Conservation (phyloP, 2,113 vertebrate species). For the Callospermophilus lateralis region DNA sequence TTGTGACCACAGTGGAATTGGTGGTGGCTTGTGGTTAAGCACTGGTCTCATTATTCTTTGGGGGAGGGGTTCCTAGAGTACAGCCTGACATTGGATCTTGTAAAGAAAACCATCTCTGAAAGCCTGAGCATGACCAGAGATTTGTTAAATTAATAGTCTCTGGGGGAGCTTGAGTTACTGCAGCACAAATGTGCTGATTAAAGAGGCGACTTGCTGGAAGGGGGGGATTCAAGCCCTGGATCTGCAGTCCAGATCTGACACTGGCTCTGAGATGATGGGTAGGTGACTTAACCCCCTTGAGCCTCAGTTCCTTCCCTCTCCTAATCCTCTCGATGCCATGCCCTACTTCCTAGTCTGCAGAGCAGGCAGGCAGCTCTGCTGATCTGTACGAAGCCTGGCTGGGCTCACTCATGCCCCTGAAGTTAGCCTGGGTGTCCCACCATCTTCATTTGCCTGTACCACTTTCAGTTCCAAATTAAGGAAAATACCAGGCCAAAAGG, state of each 20-base stretch:
- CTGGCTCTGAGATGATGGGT: not conserved
- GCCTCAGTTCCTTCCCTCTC: not conserved
- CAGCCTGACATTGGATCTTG: constrained; percentile 81
- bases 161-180: constrained; percentile 91
- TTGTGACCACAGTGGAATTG: not conserved
- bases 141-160: constrained; percentile 88
- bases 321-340: not conserved
- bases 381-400: not conserved
- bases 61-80: constrained; percentile 65
- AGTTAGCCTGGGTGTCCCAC: not conserved
- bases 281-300: not conserved
- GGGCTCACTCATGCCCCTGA: not conserved
- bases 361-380: not conserved
- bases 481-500: not conserved
- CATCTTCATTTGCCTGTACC: not conserved
- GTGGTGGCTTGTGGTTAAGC: constrained; percentile 84
- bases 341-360: not conserved
- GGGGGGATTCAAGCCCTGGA: not conserved
- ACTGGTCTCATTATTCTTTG: constrained; percentile 69
- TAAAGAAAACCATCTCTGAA: constrained; percentile 82
- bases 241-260: fast-evolving
- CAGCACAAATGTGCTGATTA: constrained; percentile 82
- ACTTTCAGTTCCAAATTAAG: not conserved
- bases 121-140: constrained; percentile 87
- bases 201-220: not conserved